Base-by-base conservation (phyloP, 2,888 invertebrate genomes). In the Philaethria dido region DNA sequence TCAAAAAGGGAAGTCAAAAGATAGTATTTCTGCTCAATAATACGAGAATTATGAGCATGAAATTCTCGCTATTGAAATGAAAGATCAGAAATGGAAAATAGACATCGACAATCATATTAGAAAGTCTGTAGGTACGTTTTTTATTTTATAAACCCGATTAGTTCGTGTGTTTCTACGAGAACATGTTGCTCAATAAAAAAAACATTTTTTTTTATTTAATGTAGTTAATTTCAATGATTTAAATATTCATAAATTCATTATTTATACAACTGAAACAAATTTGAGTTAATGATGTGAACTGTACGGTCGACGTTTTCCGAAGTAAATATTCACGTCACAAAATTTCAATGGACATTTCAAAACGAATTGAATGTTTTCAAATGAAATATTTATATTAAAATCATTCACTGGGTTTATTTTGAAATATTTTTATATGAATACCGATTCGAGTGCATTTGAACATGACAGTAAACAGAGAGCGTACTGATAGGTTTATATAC, bases 391-490 rank as follows among this genome's bases (percentile, higher is more conserved):
- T 57, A 39, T 57, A 57, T 60, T 60, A 13, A 60, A 60, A 60
- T 14, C 29, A 45, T 60, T 60, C 29, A 45, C 13, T 4, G 45
- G 16, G 9, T 45, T 29, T 57, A 39, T 39, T 42, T 45, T 45
- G 29, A 60, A 45, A 60, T 33, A 45, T 60, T 60, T 33, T 14
- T 13, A 45, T 60, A 60, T 60, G 60, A 60, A 60, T 60, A 60
- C 33, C 3, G 33, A 33, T 60, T 2, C 14, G 9, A 33, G 4
- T 60, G 33, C 14, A 33, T 20, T 47, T 25, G 45, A 60, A 45
- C 20, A 45, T 47, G 33, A 47, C 45, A 60, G 25, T 20, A 25
- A 45, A 33, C 20, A 16, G 16, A 57, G 52, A 52, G 52, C 5
- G 42, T 25, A 57, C 22, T 57, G 42, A 16, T 52, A 52, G 52